phyloP scores from a whole-genome alignment of 2,113 vertebrate genomes.

The Tragelaphus buxtoni region DNA sequence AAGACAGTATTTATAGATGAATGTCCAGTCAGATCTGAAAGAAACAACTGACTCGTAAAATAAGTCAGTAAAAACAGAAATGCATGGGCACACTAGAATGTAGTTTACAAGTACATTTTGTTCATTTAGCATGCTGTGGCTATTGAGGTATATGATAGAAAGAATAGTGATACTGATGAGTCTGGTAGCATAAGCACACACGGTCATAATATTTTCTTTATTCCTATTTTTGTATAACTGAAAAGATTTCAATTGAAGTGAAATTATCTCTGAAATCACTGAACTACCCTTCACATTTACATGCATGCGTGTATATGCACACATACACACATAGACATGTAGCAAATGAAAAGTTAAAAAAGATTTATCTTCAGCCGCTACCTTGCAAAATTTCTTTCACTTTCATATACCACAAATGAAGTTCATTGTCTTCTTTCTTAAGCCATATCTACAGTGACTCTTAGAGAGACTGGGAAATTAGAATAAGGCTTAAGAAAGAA shows the following conservation, averaged over 20 bases:
- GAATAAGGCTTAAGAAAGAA: no score
- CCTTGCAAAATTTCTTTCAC: background rate
- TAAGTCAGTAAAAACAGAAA: background rate
- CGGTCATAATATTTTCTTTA: slow-evolving; percentile 7
- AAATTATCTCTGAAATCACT: background rate
- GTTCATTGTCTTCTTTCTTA: background rate
- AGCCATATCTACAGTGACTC: background rate
- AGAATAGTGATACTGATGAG: slow-evolving; percentile 1
- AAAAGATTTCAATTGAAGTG: background rate
- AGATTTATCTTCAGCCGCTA: background rate
- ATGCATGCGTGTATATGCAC: rapidly evolving
- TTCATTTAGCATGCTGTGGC: background rate
- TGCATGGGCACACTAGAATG: background rate
- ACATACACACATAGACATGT: background rate
- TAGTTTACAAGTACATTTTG: background rate
- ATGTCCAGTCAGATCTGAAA: background rate
- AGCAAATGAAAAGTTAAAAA: background rate
- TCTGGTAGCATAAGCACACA: background rate
- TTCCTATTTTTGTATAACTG: background rate
- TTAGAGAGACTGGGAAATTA: no score
- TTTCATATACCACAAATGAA: background rate
- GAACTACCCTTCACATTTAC: background rate
- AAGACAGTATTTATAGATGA: background rate
- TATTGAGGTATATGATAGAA: background rate
- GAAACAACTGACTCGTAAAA: background rate